Percentiles rank a stretch among this genome's conserved stretches.
Evolutionary conservation across 1,140 invertebrate genomes (phyloP).

Genomic region (Drosophila leontia): DNA sequence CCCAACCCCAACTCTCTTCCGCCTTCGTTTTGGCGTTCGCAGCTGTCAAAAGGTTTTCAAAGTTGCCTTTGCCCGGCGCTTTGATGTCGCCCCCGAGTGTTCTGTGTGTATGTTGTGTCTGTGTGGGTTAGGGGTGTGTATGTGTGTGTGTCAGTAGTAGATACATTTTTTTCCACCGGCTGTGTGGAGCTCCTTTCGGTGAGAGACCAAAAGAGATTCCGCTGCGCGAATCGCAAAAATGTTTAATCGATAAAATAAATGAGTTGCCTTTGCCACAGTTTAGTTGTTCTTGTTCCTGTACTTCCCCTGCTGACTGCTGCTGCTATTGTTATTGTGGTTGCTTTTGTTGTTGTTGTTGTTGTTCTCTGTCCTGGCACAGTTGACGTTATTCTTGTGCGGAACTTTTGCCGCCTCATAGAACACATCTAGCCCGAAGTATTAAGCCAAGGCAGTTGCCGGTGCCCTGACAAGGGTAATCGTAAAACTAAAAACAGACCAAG

Average conservation of each 20-base stretch:
- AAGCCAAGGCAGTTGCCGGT: constrained; percentile 8
- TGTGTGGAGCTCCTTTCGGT: constrained; percentile 32
- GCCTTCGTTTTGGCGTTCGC: constrained; percentile 46
- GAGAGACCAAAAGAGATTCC: constrained; percentile 69
- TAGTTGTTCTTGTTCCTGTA: constrained; percentile 40
- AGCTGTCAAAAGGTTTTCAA: constrained; percentile 82
- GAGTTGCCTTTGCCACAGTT: constrained; percentile 74
- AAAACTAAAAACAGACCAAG: constrained; percentile 39
- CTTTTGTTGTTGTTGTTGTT: constrained; percentile 17
- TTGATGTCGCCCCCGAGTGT: constrained; percentile 69
- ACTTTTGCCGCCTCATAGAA: constrained; percentile 50
- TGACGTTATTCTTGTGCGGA: constrained; percentile 73
- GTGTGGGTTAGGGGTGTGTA: constrained; percentile 11
- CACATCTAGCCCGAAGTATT: constrained; percentile 28
- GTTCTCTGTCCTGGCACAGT: constrained; percentile 51
- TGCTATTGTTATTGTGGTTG: constrained; percentile 18
- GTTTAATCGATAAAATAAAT: constrained; percentile 84
- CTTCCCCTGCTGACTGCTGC: constrained; percentile 15
- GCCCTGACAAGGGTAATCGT: constrained; percentile 54
- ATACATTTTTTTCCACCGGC: constrained; percentile 67
- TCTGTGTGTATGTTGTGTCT: constrained; percentile 49
- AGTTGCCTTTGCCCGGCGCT: constrained; percentile 71
- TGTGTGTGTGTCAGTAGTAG: constrained; percentile 78
- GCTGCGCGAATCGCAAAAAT: constrained; percentile 83
- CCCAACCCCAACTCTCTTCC: constrained; percentile 10